Percentiles rank a stretch among this genome's conserved stretches.
phyloP scores from a whole-genome alignment of 1,140 invertebrate genomes.

The Macrocentrus cingulum region DNA sequence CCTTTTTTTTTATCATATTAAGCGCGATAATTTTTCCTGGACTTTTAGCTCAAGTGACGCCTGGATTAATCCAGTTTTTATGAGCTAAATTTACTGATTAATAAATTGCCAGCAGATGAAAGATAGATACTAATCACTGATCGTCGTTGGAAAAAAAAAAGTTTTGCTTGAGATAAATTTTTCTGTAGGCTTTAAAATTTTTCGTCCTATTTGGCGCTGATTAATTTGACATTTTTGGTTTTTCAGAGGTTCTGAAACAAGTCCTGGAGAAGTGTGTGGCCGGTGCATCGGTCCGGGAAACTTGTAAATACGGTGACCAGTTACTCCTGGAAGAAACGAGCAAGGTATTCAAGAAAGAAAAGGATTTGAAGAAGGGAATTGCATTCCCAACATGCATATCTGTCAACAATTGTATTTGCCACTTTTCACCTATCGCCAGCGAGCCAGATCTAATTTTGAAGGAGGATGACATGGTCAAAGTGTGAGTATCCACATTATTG shows the following conservation, averaged over 20 bases:
- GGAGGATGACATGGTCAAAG: conserved; percentile 95
- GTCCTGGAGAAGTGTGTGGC: conserved; percentile 85
- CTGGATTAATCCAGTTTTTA: conserved; percentile 1
- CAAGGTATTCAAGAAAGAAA: conserved; percentile 98
- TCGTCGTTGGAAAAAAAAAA: not conserved
- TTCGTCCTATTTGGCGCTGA: too few relatives aligned
- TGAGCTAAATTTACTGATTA: not conserved
- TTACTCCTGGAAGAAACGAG: conserved; percentile 87
- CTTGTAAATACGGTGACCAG: conserved; percentile 92
- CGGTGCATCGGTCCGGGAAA: conserved; percentile 85
- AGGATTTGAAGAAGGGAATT: conserved; percentile 96
- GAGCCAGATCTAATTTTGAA: conserved; percentile 88
- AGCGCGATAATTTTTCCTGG: too few relatives aligned
- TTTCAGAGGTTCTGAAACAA: conserved; percentile 82
- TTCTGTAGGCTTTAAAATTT: too few relatives aligned
- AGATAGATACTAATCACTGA: not conserved
- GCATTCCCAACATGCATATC: conserved; percentile 99
- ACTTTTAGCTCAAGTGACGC: not conserved
- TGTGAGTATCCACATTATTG: conserved; percentile 69
- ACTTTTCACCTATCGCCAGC: conserved; percentile 93
- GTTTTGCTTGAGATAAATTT: too few relatives aligned
- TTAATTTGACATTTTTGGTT: too few relatives aligned
- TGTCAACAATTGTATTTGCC: conserved; percentile 98
- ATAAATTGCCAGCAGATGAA: not conserved
- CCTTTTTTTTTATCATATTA: too few relatives aligned